Base-by-base conservation (phyloP, 2,797 vertebrate species). In the Aldrovandia affinis region DNA sequence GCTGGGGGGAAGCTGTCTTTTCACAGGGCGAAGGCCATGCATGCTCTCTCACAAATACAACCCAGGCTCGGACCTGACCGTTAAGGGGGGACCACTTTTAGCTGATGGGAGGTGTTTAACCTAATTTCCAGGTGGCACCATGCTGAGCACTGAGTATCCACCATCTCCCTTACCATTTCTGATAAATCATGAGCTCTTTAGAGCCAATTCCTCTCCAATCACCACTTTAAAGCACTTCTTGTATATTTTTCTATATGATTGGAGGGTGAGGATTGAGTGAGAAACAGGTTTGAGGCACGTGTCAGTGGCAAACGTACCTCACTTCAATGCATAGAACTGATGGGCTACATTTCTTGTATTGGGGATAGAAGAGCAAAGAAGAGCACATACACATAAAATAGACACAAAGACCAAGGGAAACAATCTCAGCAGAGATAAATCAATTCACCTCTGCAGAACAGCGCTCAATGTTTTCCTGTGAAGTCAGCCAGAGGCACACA, bases 401-500 rank as follows among this genome's bases (percentile, higher is more conserved):
- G 68, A 36, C 12, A 20, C 39, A 39, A 70, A 70, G 39, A 36
- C 33, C 1, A 70, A 70, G 68, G 68, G 68, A 70, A 70, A 70
- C 33, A 39, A 70, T 39, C 39, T 70, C 39, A 14, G 68, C 33
- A 70, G 68, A 82, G 81, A 82, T 70, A 44, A 47, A 82, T 70
- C 81, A 68, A 63, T 82, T 70, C 68, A 68, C 28, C 63, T 82
- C 81, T 52, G 81, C 30, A 54, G 81, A 44, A 50, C 61, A 70
- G 54, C 33, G 70, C 50, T 70, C 44, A 82, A 70, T 70, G 68
- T 54, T 82, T 82, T 22, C 63, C 81, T 63, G 30, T 50, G 61
- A 78, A 70, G 81, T 82, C 63, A 50, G 52, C 47, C 81, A 54
- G 81, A 82, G 68, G 68, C 68, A 22, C 68, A 28, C 68, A 28